phyloP scores from a whole-genome alignment of 64 coral and sea anemone genomes.

The Catalaphyllia jardinei region DNA sequence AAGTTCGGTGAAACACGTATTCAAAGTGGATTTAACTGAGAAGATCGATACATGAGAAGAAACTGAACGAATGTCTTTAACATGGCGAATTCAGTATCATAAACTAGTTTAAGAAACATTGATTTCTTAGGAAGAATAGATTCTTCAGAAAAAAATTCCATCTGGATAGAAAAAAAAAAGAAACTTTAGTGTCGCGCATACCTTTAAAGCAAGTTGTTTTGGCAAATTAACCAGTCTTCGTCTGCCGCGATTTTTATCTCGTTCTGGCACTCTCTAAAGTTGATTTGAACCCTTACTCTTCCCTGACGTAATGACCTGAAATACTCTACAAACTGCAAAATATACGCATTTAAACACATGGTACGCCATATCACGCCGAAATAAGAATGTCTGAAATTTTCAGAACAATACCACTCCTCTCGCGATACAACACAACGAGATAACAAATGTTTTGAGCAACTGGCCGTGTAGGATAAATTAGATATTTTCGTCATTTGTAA shows the following conservation, averaged over 20 bases:
- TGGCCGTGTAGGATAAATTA: neutral
- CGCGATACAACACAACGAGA: neutral
- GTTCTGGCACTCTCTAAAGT: neutral
- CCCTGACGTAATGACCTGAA: constrained; percentile 28
- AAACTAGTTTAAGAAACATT: too few relatives aligned
- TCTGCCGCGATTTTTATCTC: neutral
- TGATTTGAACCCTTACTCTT: neutral
- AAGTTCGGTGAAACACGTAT: too few relatives aligned
- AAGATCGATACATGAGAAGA: too few relatives aligned
- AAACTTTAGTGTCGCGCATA: neutral
- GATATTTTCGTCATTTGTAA: constrained; percentile 11
- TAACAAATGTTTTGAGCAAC: constrained; percentile 6
- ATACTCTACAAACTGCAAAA: neutral
- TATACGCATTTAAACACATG: neutral
- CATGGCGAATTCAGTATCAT: too few relatives aligned
- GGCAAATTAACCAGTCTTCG: neutral
- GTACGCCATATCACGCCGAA: constrained; percentile 8
- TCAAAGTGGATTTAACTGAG: too few relatives aligned
- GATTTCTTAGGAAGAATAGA: too few relatives aligned
- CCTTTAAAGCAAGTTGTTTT: neutral
- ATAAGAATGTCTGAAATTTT: constrained; percentile 14
- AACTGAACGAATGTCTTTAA: too few relatives aligned
- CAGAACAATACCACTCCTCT: constrained; percentile 7
- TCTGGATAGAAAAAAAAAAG: neutral
- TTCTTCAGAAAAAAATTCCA: too few relatives aligned